These are phyloP conservation scores for Taeniopygia guttata DNA, from an alignment of 2,797 vertebrate genomes.

Conservation along the genomic window DNA sequence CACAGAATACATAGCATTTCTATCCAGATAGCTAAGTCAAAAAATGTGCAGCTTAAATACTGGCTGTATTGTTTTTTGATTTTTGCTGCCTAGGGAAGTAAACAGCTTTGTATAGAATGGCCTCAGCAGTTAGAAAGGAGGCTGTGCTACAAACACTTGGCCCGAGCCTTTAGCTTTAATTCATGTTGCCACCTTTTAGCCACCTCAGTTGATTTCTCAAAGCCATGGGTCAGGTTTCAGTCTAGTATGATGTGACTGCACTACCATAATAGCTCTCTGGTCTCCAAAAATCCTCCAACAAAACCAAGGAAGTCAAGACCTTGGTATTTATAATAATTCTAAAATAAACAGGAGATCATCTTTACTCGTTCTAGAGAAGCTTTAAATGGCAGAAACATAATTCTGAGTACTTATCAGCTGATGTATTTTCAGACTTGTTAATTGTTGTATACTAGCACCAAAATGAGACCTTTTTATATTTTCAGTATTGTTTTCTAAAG, in stretches of 20 bases:
- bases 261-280: background rate
- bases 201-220: background rate
- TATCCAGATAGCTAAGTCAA: background rate
- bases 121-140: background rate
- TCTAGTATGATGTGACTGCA: background rate
- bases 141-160: background rate
- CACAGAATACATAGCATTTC: background rate
- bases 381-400: background rate
- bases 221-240: background rate
- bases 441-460: background rate
- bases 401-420: background rate
- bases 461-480: background rate
- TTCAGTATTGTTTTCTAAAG: background rate
- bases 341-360: background rate
- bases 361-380: background rate
- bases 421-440: background rate
- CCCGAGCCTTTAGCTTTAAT: background rate
- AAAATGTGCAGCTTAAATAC: background rate
- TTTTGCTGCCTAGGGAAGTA: conserved; percentile 1
- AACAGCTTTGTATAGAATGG: background rate
- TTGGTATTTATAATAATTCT: background rate
- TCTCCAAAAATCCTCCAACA: background rate
- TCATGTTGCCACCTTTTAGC: background rate
- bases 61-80: background rate
- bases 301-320: background rate